Evolutionary conservation across 2,113 vertebrate species (phyloP), one percentile per base, ranked within the genome.

Genomic region (Accipiter cooperii): DNA sequence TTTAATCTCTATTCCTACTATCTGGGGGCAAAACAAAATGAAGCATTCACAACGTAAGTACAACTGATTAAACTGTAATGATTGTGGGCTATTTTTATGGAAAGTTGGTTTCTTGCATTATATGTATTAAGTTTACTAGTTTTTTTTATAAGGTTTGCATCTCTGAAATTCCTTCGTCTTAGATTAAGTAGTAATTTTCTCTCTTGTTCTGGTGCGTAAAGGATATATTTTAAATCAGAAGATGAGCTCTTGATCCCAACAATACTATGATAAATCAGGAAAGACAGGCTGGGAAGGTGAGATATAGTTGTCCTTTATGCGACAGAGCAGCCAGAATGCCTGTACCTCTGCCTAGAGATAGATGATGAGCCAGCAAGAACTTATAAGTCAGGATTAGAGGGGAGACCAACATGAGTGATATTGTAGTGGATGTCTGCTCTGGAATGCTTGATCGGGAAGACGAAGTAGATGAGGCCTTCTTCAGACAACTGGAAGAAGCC

Each of bases 1-100:
- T 99, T 99, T 97, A 99, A 99, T 90, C 99, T 99, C 88, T 99
- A 99, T 95, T 99, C 99, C 10, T 98, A 99, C 98, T 99, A 99
- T 96, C 98, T 99, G 25, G 99, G 99, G 47, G 99, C 99, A 61
- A 99, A 99, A 89, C 97, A 99, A 95, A 99, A 99, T 4, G 98
- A 99, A 89, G 99, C 99, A 12, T 99, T 99, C 95, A 99, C 99
- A 55, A 99, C 99, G 99, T 99, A 98, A 98, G 99, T 99, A 95
- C 38, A 65, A 10, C 49, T 77, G 34, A 51, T 87, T 26, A 44
- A 78, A 60, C 18, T 55, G 25, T 52, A 40, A 49, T n/a, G 17
- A 38, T 33, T 57, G 42, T 61, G 34, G 34, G 52, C 34, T 55
- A 6, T 17, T 93, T 91, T 76, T 88, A 38, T 31, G 49, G 71